Conservation (phyloP, 2,888 invertebrate species). For the Ganaspis brasiliensis region DNA sequence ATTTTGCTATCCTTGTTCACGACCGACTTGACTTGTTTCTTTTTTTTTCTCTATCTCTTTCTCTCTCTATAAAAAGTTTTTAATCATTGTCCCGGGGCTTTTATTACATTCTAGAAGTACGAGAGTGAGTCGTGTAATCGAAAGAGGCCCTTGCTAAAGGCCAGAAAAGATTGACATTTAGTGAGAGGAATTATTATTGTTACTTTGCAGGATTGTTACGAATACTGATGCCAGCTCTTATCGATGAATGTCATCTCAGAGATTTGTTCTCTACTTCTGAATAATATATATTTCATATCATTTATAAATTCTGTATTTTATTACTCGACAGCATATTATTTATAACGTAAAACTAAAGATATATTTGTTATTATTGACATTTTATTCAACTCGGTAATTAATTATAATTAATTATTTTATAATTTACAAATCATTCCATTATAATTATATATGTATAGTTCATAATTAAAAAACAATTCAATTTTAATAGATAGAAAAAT, state of each 20-base stretch:
- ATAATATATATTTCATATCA: neutral
- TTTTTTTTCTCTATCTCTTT: neutral
- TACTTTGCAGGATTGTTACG: neutral
- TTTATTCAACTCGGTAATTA: no score
- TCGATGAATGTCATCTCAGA: slow-evolving; percentile 20
- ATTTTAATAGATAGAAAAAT: no score
- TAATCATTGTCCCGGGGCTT: slow-evolving; percentile 6
- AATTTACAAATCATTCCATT: no score
- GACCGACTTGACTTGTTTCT: neutral
- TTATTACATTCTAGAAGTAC: slow-evolving; percentile 14
- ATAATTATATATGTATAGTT: no score
- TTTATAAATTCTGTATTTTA: neutral
- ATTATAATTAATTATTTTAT: no score
- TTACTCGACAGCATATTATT: neutral
- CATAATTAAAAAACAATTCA: no score
- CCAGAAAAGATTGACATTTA: slow-evolving; percentile 36
- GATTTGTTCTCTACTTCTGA: neutral
- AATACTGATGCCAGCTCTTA: slow-evolving; percentile 11
- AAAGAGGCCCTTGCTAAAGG: slow-evolving; percentile 17
- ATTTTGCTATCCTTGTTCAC: neutral
- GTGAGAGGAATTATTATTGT: slow-evolving; percentile 35
- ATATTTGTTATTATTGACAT: no score
- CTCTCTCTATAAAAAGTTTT: neutral
- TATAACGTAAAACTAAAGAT: neutral
- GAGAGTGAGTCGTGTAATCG: slow-evolving; percentile 17